Conservation (phyloP, 1,140 invertebrate species). For the Drosophila subobscura region DNA sequence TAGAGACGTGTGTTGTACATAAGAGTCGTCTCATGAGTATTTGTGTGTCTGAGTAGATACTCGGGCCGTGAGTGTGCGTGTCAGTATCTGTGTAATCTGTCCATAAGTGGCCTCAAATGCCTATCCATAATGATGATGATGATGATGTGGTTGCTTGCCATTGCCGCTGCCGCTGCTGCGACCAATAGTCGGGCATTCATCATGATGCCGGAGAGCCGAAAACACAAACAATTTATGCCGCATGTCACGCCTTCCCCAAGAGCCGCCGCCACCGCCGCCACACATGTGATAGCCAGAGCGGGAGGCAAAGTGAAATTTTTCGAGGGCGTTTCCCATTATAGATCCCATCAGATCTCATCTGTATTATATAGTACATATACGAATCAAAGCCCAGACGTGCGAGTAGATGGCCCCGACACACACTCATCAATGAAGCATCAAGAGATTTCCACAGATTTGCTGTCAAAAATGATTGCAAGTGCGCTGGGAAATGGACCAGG, state of each 20-base stretch:
- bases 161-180: conserved; percentile 29
- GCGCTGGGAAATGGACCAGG: not conserved
- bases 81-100: conserved; percentile 57
- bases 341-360: conserved; percentile 43
- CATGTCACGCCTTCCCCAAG: conserved; percentile 49
- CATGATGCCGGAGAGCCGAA: conserved; percentile 27
- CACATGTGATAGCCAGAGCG: conserved; percentile 8
- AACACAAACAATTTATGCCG: conserved; percentile 44
- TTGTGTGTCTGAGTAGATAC: conserved; percentile 1
- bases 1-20: conserved; percentile 15
- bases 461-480: conserved; percentile 7
- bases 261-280: not conserved
- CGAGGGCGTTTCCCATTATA: conserved; percentile 56
- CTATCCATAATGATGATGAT: conserved; percentile 43
- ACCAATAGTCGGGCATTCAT: conserved; percentile 58
- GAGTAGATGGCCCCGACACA: not conserved
- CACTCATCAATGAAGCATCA: not conserved
- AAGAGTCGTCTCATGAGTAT: not conserved
- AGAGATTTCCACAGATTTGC: conserved; percentile 8
- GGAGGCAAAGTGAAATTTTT: conserved; percentile 32
- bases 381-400: conserved; percentile 10
- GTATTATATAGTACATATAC: conserved; percentile 18
- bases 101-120: conserved; percentile 69
- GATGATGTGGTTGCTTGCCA: conserved; percentile 36
- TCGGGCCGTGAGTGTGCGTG: not conserved